A percentile compares a stretch with the other conserved stretches of the same genome.
phyloP scores from a whole-genome alignment of 2,797 vertebrate species.

The Galaxias olidus region DNA sequence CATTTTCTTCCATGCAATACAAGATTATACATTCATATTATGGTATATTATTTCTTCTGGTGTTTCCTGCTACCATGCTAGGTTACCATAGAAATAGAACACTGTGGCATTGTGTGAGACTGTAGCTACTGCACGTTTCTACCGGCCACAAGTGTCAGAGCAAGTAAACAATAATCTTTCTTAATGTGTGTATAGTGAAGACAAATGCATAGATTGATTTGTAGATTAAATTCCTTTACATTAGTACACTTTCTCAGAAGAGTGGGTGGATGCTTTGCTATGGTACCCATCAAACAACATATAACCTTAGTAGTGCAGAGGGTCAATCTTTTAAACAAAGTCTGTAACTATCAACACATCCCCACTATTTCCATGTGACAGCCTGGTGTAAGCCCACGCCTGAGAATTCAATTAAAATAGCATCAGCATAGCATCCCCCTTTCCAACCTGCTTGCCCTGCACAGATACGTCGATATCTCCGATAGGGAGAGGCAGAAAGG shows the following conservation, averaged over 20 bases:
- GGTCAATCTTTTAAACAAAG: slow-evolving; percentile 3
- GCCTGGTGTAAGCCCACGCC: slow-evolving; percentile 17
- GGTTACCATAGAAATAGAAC: too few species aligned
- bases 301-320: slow-evolving; percentile 10
- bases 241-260: too few species aligned
- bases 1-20: too few species aligned
- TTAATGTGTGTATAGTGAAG: too few species aligned
- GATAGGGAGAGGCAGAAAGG: slow-evolving; percentile 17
- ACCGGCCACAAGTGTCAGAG: too few species aligned
- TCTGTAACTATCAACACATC: slow-evolving; percentile 21
- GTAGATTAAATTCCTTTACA: too few species aligned
- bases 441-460: slow-evolving; percentile 47
- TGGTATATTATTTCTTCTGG: background rate
- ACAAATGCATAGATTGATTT: too few species aligned
- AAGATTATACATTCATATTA: background rate
- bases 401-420: slow-evolving; percentile 57
- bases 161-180: too few species aligned
- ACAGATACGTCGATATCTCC: slow-evolving; percentile 58
- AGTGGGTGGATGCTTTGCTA: too few species aligned
- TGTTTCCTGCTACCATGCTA: too few species aligned
- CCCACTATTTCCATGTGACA: slow-evolving; percentile 32
- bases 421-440: slow-evolving; percentile 44
- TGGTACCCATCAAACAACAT: background rate
- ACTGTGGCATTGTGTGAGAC: too few species aligned
- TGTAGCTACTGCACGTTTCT: too few species aligned